Base-by-base conservation (phyloP, 2,797 vertebrate genomes). In the Antennarius maculatus region DNA sequence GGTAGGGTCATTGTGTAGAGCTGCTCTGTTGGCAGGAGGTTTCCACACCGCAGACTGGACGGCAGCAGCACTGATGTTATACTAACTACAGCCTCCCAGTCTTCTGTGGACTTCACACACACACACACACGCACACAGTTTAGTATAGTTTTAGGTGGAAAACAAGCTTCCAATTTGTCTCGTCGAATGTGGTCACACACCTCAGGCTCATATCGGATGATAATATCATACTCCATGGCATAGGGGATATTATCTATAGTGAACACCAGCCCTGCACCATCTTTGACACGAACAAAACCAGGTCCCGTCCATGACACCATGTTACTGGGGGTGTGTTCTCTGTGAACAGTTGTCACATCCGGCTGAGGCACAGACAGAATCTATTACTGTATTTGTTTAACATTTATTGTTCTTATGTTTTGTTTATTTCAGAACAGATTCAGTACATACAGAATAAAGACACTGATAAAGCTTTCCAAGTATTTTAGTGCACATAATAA, bases 121-220 rank as follows among this genome's bases (percentile, higher is more conserved):
- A 65, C 61, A 69, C 3, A 17, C 23, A 50, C 50, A 52, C 50
- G 29, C 27, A 29, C 28, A 8, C 27, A 16, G 14, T 34, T 34
- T 34, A 34, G 14, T 34, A 5, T 34, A 34, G 31, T 34, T 34
- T 34, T 34, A 5, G 31, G 31, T 48, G 17, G 2, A 18, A 37
- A 45, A 18, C 14, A 4, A 18, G n/a, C 13, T 54, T 37, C 12
- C 16, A 3, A 58, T 31, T 14, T 23, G 0, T 39, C 29, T 29
- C 15, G 15, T 9, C 12, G 3, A 17, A 23, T 18, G 1, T 0
- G 7, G 6, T 29, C 58, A 74, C 81, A 47, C 65, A 98, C 95
- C 94, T 97, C 95, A 0, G 94, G 94, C 69, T 96, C 95, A 0
- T 95, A 96, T 83, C 93, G 92, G 55, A 98, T 91, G 88, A 96